Conservation (phyloP, 2,797 vertebrate genomes). For the Eidolon dupreanum region DNA sequence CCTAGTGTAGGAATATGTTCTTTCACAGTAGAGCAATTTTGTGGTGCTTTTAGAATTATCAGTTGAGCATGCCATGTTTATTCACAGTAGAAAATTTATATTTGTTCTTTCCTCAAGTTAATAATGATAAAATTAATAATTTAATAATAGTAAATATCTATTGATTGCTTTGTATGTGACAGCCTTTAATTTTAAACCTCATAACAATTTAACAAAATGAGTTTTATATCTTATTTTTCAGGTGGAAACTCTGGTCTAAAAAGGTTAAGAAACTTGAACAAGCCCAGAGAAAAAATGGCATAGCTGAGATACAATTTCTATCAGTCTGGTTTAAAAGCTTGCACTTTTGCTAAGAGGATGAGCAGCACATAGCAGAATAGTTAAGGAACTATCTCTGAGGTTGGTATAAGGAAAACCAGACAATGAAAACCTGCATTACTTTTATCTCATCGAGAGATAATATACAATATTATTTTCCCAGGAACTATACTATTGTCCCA, state of each 20-base stretch:
- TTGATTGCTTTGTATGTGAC: background rate
- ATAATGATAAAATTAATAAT: conserved; percentile 29
- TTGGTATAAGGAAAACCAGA: background rate
- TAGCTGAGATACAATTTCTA: background rate
- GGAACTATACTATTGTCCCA: background rate
- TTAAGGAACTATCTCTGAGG: background rate
- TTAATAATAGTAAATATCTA: background rate
- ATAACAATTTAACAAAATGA: conserved; percentile 10
- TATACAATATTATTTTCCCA: background rate
- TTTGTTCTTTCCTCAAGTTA: background rate
- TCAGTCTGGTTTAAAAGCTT: background rate
- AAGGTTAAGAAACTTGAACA: background rate
- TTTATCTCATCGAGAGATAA: conserved; percentile 8
- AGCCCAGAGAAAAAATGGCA: background rate
- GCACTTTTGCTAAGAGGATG: background rate
- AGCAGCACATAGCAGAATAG: background rate
- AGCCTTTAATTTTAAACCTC: conserved; percentile 7
- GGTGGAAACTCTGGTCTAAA: background rate
- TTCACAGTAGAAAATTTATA: background rate
- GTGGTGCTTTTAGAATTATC: background rate
- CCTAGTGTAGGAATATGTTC: background rate
- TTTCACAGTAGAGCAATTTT: conserved; percentile 1
- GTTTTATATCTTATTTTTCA: background rate
- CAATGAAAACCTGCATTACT: background rate
- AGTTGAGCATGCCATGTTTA: background rate